Evolutionary conservation across 2,888 invertebrate genomes (phyloP), one percentile per base, ranked within the genome.

Genomic region (Caradrina kadenii): DNA sequence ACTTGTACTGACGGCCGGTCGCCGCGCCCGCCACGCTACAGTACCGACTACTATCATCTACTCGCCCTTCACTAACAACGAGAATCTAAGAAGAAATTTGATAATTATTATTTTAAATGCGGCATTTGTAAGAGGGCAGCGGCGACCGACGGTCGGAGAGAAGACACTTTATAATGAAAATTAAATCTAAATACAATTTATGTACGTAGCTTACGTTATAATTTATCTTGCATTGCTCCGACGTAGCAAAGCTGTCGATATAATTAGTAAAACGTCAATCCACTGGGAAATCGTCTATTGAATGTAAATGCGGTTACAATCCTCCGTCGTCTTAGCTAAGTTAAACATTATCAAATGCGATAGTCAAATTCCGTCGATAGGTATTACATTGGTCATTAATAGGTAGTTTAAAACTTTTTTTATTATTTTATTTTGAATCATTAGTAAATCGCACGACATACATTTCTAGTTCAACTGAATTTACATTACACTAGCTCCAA

Each of bases 121-220:
- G 89, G 85, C 84, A 79, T 85, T 79, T 82, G 76, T 68, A 73
- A 73, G 68, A 88, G 87, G 81, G 79, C 89, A 86, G 91, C 93
- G 89, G 85, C 90, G 84, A 81, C 90, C 85, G 79, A 79, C 85
- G 80, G 79, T 74, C 81, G 70, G 63, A 75, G 73, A 90, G 91
- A 92, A 93, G 93, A 93, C 93, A 92, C 91, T 92, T 93, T 90
- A 90, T 88, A 91, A 88, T 92, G 89, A 88, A 92, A 94, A 93
- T 92, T 94, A 93, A 86, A 75, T 89, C 94, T 94, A 94, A 88
- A 88, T 91, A 92, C 87, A 90, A 86, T 91, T 81, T 73, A 84
- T 83, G 84, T 93, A 93, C 91, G 93, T 93, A 92, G 90, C 90
- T 91, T 91, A 93, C 87, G 87, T 90, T 88, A 88, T 85, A 87